Percentiles rank a stretch among this genome's conserved stretches.
phyloP scores from a whole-genome alignment of 2,888 invertebrate genomes.

The Heliconius cydno region DNA sequence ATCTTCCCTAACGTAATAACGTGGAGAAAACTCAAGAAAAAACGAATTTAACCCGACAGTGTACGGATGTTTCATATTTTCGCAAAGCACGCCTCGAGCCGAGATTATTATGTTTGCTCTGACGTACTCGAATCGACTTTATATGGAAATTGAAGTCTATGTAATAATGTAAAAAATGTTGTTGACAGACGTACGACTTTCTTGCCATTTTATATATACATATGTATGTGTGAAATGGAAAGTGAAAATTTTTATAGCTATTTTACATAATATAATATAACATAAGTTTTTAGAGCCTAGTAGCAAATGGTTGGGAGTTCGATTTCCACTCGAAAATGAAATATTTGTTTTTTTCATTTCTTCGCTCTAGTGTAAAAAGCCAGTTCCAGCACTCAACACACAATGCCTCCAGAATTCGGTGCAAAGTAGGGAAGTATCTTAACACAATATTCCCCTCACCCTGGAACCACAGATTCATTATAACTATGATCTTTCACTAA shows the following conservation, averaged over 20 bases:
- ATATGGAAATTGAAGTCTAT: constrained; percentile 46
- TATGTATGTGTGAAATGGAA: not conserved
- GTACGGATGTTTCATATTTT: constrained; percentile 52
- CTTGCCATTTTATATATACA: not conserved
- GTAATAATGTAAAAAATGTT: constrained; percentile 42
- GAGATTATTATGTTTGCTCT: constrained; percentile 52
- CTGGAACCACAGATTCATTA: too few relatives aligned
- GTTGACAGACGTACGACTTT: constrained; percentile 31
- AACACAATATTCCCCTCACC: too few relatives aligned
- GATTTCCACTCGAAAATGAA: not conserved
- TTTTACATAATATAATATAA: too few relatives aligned
- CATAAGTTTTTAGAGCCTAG: not conserved
- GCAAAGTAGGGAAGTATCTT: not conserved
- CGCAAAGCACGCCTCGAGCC: constrained; percentile 47
- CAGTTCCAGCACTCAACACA: not conserved
- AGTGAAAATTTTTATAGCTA: not conserved
- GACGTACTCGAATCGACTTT: constrained; percentile 45
- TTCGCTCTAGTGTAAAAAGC: not conserved
- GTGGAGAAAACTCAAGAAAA: constrained; percentile 56
- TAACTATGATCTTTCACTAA: too few relatives aligned
- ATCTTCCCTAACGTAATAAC: constrained; percentile 62
- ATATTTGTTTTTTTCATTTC: not conserved
- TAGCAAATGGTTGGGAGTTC: not conserved
- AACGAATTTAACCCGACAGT: constrained; percentile 55
- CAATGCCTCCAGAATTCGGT: not conserved